These are phyloP conservation scores for Cirrhinus mrigala DNA, from an alignment of 2,797 vertebrate genomes.

Conservation along the genomic window DNA sequence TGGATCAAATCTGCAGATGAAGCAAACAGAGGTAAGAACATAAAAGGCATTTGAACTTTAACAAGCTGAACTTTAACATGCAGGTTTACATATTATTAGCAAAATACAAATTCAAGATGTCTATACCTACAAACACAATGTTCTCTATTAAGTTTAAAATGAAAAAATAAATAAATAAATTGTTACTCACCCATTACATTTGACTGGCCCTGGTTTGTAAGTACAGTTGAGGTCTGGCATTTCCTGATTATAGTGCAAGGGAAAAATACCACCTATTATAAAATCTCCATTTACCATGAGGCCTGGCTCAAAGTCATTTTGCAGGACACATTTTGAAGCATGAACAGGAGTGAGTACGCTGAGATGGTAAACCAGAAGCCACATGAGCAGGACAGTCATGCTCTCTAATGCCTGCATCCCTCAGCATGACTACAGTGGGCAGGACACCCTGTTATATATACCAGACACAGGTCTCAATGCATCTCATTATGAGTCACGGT, in stretches of 20 bases:
- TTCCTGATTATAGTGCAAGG: constrained; percentile 79
- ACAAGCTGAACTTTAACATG: background rate
- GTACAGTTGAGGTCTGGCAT: constrained; percentile 76
- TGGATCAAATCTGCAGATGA: constrained; percentile 74
- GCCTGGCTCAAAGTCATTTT: constrained; percentile 71
- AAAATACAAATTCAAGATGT: background rate
- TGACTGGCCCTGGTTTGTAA: constrained; percentile 71
- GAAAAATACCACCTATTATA: constrained; percentile 79
- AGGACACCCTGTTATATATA: constrained; percentile 61
- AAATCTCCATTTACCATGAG: constrained; percentile 73
- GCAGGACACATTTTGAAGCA: constrained; percentile 66
- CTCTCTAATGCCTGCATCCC: constrained; percentile 40
- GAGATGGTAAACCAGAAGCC: constrained; percentile 56
- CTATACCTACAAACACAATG: background rate
- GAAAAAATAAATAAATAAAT: background rate
- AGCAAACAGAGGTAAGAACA: background rate
- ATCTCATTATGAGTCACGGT: constrained; percentile 39
- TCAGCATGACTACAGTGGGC: background rate
- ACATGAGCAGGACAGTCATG: constrained; percentile 66
- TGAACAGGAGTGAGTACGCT: constrained; percentile 30
- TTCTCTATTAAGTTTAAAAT: background rate
- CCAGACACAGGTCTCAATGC: background rate
- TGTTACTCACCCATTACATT: constrained; percentile 75
- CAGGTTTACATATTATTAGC: background rate
- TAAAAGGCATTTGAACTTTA: background rate